Conservation (phyloP, 2,797 vertebrate species). For the Sebastes jordani region DNA sequence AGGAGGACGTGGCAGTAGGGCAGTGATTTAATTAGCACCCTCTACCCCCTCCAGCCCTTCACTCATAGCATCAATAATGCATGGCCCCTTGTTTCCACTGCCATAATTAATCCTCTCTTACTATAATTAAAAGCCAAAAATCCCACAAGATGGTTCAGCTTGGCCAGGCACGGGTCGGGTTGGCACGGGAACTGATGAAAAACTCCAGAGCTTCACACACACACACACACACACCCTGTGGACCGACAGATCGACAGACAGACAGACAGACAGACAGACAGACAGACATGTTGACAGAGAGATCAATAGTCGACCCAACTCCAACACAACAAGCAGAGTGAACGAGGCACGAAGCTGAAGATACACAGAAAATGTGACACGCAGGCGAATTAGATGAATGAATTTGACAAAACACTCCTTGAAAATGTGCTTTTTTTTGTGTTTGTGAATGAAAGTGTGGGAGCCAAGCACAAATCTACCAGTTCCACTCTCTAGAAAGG, state of each 20-base stretch:
- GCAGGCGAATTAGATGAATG: conserved; percentile 42
- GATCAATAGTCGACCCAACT: conserved; percentile 51
- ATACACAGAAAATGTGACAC: conserved; percentile 13
- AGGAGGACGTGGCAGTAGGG: conserved; percentile 86
- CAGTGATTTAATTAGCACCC: conserved; percentile 90
- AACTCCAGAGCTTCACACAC: conserved; percentile 61
- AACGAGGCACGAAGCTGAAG: conserved; percentile 23
- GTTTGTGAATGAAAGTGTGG: conserved; percentile 57
- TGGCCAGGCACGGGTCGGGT: conserved; percentile 72
- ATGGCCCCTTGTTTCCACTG: conserved; percentile 89
- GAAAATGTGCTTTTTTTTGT: conserved; percentile 8
- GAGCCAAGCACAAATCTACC: conserved; percentile 43
- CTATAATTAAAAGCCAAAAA: conserved; percentile 93
- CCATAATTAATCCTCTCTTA: conserved; percentile 93
- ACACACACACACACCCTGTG: conserved; percentile 37
- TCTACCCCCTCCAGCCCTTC: conserved; percentile 86
- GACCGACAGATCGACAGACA: conserved; percentile 46
- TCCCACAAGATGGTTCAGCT: conserved; percentile 87
- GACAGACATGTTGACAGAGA: conserved; percentile 46
- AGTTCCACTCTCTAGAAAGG: conserved; percentile 9
- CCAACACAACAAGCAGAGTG: conserved; percentile 11
- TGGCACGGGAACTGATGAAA: conserved; percentile 80
- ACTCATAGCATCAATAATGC: conserved; percentile 93
- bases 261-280: conserved; percentile 5
- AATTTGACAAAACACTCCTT: conserved; percentile 24